phyloP scores from a whole-genome alignment of 2,113 vertebrate genomes.

The Mesembrinibis cayennensis region DNA sequence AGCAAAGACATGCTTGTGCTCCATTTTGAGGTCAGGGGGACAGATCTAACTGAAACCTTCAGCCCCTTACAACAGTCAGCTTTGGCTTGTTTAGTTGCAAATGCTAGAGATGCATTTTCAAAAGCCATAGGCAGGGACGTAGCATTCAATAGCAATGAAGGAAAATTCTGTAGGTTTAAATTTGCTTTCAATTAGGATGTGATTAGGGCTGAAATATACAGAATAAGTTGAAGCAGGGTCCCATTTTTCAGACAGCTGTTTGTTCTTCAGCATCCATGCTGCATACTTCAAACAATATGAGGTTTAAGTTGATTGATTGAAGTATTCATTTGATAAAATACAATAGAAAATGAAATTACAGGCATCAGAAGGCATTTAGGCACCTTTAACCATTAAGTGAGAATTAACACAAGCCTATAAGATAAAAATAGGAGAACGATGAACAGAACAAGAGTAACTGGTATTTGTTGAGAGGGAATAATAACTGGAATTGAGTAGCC shows the following conservation, averaged over 20 bases:
- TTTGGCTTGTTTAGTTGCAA: background rate
- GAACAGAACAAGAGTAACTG: background rate
- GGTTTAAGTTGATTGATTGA: background rate
- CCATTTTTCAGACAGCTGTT: background rate
- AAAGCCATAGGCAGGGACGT: background rate
- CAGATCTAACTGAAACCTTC: background rate
- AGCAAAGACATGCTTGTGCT: background rate
- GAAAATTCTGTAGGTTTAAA: background rate
- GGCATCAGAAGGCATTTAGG: background rate
- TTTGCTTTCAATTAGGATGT: background rate
- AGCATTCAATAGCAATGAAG: background rate
- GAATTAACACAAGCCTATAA: background rate
- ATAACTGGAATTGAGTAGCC: background rate
- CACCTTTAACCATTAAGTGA: background rate
- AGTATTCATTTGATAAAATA: background rate
- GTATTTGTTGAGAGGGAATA: background rate
- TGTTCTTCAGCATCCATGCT: background rate
- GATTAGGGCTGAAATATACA: background rate
- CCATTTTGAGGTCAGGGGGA: background rate
- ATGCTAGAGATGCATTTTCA: background rate
- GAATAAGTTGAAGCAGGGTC: background rate
- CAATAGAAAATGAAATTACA: background rate
- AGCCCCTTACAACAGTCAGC: background rate
- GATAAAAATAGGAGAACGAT: background rate
- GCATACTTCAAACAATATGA: background rate